These are phyloP conservation scores for Hephaestus fuliginosus DNA, from an alignment of 2,797 vertebrate genomes.

Conservation along the genomic window DNA sequence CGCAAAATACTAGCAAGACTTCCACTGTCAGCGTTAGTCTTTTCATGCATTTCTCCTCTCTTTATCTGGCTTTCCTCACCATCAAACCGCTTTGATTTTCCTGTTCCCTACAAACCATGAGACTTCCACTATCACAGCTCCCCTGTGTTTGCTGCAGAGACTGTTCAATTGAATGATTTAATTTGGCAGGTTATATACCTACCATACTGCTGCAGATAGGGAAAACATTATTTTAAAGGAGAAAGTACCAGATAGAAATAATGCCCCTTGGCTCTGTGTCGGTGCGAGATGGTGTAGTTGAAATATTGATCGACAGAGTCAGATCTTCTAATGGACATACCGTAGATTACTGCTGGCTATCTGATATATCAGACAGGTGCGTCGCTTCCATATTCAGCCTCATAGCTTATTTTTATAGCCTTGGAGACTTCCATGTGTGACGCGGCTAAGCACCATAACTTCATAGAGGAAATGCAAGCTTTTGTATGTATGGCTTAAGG, in stretches of 20 bases:
- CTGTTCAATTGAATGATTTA: constrained; percentile 46
- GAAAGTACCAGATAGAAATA: constrained; percentile 16
- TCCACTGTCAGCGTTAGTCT: not conserved
- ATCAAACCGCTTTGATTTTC: constrained; percentile 19
- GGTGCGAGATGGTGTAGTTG: constrained; percentile 5
- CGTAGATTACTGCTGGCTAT: constrained; percentile 21
- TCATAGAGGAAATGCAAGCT: constrained; percentile 15
- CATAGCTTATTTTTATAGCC: constrained; percentile 2
- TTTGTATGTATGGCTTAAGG: constrained; percentile 3
- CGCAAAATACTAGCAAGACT: not conserved
- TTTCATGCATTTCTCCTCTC: constrained; percentile 15
- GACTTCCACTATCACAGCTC: constrained; percentile 22
- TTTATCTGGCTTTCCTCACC: constrained; percentile 29
- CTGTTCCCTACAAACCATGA: not conserved
- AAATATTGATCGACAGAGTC: constrained; percentile 44
- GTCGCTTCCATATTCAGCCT: constrained; percentile 4
- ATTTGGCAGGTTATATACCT: constrained; percentile 45
- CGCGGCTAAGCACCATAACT: constrained; percentile 5
- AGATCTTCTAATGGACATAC: constrained; percentile 30
- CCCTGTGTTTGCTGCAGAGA: constrained; percentile 24
- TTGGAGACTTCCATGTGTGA: constrained; percentile 6
- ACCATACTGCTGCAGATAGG: constrained; percentile 28
- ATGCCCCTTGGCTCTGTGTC: constrained; percentile 31
- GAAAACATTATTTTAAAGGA: constrained; percentile 44
- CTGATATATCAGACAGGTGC: constrained; percentile 16